Percentiles rank a stretch among this genome's conserved stretches.
Conservation (phyloP, 2,888 invertebrate genomes). For the Lagria hirta region DNA sequence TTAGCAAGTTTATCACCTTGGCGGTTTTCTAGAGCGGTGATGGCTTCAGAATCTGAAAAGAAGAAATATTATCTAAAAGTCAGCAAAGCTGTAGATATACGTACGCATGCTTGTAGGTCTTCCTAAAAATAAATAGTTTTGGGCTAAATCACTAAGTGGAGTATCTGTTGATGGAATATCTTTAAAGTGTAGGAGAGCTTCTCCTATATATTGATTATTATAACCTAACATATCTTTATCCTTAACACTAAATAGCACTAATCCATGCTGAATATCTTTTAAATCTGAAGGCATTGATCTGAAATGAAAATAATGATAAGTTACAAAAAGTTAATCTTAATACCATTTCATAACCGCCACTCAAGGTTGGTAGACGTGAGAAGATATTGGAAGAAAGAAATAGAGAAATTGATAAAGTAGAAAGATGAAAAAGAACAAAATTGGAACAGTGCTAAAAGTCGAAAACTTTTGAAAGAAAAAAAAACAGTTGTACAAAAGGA, state of each 20-base stretch:
- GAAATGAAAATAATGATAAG: conserved; percentile 32
- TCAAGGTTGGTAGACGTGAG: too few relatives aligned
- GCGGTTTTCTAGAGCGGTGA: conserved; percentile 77
- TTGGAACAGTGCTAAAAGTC: too few relatives aligned
- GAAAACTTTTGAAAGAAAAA: too few relatives aligned
- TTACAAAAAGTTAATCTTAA: too few relatives aligned
- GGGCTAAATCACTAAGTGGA: conserved; percentile 65
- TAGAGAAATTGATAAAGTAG: too few relatives aligned
- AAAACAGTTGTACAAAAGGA: too few relatives aligned
- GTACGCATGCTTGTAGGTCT: conserved; percentile 69
- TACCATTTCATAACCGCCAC: too few relatives aligned
- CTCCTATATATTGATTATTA: conserved; percentile 91
- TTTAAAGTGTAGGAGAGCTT: conserved; percentile 83
- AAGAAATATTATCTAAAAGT: conserved; percentile 22
- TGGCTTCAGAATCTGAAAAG: conserved; percentile 65
- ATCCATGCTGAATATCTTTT: conserved; percentile 65
- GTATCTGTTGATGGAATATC: conserved; percentile 68
- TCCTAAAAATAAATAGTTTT: conserved; percentile 71
- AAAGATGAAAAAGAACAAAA: too few relatives aligned
- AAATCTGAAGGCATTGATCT: conserved; percentile 75
- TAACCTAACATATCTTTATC: conserved; percentile 94
- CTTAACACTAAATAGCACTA: conserved; percentile 88
- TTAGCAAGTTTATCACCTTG: conserved; percentile 86
- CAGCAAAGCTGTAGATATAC: too few relatives aligned
- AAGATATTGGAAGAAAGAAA: too few relatives aligned